Conservation (phyloP, 2,888 invertebrate genomes). For the Orgyia antiqua region DNA sequence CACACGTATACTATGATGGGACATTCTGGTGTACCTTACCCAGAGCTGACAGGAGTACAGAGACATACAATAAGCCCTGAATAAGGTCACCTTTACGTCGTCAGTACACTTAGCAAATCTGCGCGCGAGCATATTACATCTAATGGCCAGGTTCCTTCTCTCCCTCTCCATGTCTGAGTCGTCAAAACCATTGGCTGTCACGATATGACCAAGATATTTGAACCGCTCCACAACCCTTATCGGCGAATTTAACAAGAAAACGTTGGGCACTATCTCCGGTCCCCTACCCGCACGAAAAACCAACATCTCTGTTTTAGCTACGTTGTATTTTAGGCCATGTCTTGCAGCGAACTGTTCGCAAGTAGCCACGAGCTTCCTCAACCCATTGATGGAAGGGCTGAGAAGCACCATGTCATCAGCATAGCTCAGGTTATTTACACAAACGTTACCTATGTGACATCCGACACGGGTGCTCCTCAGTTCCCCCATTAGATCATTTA, state of each 20-base stretch:
- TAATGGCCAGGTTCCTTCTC: neutral
- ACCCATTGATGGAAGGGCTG: constrained; percentile 7
- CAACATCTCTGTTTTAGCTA: neutral
- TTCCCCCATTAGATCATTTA: constrained; percentile 6
- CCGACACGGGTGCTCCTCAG: constrained; percentile 8
- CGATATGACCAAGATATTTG: constrained; percentile 11
- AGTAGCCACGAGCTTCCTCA: neutral
- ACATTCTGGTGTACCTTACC: neutral
- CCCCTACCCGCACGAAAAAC: too few species aligned
- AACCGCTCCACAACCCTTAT: constrained; percentile 3
- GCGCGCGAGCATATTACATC: neutral
- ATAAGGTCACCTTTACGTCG: constrained; percentile 1
- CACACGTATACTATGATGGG: neutral
- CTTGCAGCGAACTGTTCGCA: neutral
- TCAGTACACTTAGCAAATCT: neutral
- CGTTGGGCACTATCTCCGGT: too few species aligned
- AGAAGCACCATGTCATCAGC: constrained; percentile 15
- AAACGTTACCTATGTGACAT: constrained; percentile 3
- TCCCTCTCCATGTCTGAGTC: constrained; percentile 1
- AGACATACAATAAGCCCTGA: neutral
- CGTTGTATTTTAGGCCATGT: constrained; percentile 6
- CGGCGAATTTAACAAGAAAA: too few species aligned
- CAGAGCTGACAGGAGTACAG: neutral
- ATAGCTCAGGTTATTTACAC: constrained; percentile 12
- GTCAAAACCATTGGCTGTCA: constrained; percentile 8